A percentile compares a stretch with the other conserved stretches of the same genome.
Evolutionary conservation across 2,797 vertebrate genomes (phyloP).

Genomic region (Holocentrus rufus): DNA sequence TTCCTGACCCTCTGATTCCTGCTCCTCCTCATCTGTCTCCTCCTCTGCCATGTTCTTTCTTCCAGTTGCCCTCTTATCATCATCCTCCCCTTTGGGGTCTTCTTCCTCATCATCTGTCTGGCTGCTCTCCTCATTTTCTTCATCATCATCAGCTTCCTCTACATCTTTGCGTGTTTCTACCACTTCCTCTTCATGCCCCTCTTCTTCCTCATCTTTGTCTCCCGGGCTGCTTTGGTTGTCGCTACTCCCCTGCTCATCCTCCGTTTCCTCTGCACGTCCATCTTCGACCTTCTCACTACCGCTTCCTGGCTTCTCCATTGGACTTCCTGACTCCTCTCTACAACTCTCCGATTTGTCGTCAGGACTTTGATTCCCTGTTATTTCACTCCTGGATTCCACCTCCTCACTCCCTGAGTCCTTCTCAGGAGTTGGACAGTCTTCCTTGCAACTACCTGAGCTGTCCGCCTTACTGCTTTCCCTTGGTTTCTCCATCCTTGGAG

Average conservation of each 20-base stretch:
- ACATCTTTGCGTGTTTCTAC: constrained; percentile 3
- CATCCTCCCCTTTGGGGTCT: neutral
- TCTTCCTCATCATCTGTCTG: constrained; percentile 37
- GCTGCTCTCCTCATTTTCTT: constrained; percentile 23
- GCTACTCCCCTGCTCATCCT: constrained; percentile 34
- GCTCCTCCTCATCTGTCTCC: constrained; percentile 38
- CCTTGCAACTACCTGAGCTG: constrained; percentile 7
- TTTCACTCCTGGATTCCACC: constrained; percentile 18
- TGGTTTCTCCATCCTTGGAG: neutral
- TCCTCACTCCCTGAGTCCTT: constrained; percentile 20
- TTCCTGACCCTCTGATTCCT: constrained; percentile 28
- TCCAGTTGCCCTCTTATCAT: constrained; percentile 29
- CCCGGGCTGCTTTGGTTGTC: constrained; percentile 31
- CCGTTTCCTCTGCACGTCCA: constrained; percentile 10
- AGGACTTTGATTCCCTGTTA: constrained; percentile 2
- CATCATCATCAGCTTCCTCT: constrained; percentile 18
- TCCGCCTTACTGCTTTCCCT: constrained; percentile 22
- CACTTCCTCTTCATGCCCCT: neutral
- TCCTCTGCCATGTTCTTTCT: constrained; percentile 37
- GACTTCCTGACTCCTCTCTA: constrained; percentile 29
- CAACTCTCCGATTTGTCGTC: constrained; percentile 27
- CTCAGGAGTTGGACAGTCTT: constrained; percentile 2
- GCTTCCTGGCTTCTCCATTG: constrained; percentile 16
- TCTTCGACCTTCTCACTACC: constrained; percentile 4
- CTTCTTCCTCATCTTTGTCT: constrained; percentile 37